These are phyloP conservation scores for Euzophera pinguis DNA, from an alignment of 2,888 invertebrate genomes.

Conservation along the genomic window DNA sequence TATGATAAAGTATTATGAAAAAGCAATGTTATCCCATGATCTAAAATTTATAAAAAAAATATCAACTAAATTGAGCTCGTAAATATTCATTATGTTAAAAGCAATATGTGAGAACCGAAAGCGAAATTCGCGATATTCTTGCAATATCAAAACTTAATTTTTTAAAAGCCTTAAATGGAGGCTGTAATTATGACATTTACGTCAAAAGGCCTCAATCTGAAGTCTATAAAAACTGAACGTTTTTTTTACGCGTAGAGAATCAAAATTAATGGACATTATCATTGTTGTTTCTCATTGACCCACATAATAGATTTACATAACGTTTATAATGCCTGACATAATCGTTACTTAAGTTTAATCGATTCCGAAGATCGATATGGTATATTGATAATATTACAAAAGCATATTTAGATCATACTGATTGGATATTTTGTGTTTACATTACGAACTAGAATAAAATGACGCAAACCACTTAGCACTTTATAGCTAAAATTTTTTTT, in stretches of 20 bases:
- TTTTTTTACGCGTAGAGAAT: not conserved
- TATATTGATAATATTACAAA: not conserved
- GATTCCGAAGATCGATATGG: slow-evolving; percentile 4
- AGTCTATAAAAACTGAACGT: too few relatives aligned
- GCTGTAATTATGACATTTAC: not conserved
- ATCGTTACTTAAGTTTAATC: slow-evolving; percentile 9
- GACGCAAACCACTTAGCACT: too few relatives aligned
- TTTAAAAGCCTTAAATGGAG: not conserved
- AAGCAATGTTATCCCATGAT: slow-evolving; percentile 22
- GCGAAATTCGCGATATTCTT: not conserved
- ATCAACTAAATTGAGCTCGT: not conserved
- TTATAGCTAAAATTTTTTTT: too few relatives aligned
- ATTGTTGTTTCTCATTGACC: slow-evolving; percentile 7
- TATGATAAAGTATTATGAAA: too few relatives aligned
- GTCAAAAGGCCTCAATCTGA: too few relatives aligned
- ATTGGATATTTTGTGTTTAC: not conserved
- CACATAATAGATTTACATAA: slow-evolving; percentile 11
- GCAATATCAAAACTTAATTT: not conserved
- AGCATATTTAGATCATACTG: slow-evolving; percentile 3
- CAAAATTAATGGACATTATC: slow-evolving; percentile 1
- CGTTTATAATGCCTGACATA: slow-evolving; percentile 5
- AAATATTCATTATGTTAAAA: slow-evolving; percentile 3
- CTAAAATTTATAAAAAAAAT: slow-evolving; percentile 15
- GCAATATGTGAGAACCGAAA: not conserved
- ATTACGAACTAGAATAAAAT: too few relatives aligned